Evolutionary conservation across 2,113 vertebrate species (phyloP).

Genomic region (Nasalis larvatus): DNA sequence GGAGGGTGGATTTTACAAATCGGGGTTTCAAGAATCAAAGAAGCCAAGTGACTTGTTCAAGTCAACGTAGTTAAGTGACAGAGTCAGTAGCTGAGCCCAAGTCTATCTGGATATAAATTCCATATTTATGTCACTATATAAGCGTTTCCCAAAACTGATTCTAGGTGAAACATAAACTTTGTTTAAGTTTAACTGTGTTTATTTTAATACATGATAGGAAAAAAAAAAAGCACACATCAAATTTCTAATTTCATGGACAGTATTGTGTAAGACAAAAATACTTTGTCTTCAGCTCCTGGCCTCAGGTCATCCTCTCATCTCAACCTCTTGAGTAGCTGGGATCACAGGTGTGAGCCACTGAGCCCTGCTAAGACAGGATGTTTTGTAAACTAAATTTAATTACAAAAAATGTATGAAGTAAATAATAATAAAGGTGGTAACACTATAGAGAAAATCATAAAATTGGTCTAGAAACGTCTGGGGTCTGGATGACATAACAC

Average conservation of each 20-base stretch:
- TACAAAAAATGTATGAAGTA: not conserved
- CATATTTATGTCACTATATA: not conserved
- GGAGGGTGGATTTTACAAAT: not conserved
- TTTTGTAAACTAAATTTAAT: not conserved
- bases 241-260: not conserved
- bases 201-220: not conserved
- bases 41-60: not conserved
- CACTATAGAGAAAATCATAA: not conserved
- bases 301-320: too few relatives aligned
- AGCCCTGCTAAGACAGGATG: not conserved
- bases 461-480: not conserved
- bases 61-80: not conserved
- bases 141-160: not conserved
- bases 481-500: not conserved
- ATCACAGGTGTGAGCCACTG: too few relatives aligned
- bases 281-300: too few relatives aligned
- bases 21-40: not conserved
- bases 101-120: not conserved
- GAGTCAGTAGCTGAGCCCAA: not conserved
- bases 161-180: not conserved
- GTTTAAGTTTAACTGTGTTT: conserved; percentile 33
- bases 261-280: not conserved
- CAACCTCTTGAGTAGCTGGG: too few relatives aligned
- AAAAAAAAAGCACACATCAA: not conserved
- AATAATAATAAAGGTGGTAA: not conserved